phyloP scores from a whole-genome alignment of 1,140 invertebrate genomes.

The Drosophila paulistorum region DNA sequence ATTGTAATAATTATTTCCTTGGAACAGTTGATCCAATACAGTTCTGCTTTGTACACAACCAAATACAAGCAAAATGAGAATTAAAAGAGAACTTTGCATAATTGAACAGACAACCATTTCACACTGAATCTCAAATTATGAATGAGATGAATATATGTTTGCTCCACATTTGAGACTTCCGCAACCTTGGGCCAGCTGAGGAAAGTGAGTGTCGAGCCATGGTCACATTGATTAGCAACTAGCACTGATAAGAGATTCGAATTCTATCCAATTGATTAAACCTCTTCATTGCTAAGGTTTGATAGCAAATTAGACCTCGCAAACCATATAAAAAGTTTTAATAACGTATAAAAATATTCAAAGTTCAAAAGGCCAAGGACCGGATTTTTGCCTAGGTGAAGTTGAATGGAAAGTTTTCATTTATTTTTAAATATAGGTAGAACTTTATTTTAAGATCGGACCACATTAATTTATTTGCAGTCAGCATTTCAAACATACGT shows the following conservation, averaged over 20 bases:
- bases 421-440: no score
- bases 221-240: conserved; percentile 23
- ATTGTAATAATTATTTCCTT: conserved; percentile 29
- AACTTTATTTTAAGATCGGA: no score
- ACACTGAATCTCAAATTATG: conserved; percentile 9
- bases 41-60: not conserved
- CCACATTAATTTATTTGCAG: no score
- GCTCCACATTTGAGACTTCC: conserved; percentile 46
- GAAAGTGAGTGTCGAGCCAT: conserved; percentile 15
- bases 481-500: no score
- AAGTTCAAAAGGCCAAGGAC: no score
- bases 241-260: conserved; percentile 52
- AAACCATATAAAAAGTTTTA: no score
- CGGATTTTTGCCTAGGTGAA: no score
- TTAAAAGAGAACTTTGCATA: conserved; percentile 30
- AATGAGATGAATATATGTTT: conserved; percentile 28
- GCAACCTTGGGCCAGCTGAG: conserved; percentile 35
- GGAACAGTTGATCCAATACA: conserved; percentile 35
- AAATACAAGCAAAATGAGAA: conserved; percentile 20
- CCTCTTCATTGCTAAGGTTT: not conserved
- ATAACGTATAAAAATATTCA: no score
- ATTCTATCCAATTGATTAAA: not conserved
- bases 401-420: no score
- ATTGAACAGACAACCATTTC: not conserved
- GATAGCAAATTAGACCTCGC: no score